Conservation (phyloP, 1,140 invertebrate species). For the Sycobia sp. region DNA sequence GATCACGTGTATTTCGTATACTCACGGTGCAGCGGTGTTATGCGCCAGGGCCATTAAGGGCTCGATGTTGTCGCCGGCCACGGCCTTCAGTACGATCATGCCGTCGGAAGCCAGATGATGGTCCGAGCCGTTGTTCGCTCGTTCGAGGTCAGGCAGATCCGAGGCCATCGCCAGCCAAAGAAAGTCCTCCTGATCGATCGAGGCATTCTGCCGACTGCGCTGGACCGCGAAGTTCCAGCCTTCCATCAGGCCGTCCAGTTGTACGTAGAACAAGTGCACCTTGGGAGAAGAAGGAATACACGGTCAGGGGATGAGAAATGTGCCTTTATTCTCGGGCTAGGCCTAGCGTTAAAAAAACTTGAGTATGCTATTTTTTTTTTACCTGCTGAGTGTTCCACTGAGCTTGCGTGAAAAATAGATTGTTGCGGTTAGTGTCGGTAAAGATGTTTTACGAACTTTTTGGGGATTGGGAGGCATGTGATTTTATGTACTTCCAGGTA, state of each 20-base stretch:
- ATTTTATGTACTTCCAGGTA: too few species aligned
- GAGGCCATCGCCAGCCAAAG: conserved; percentile 77
- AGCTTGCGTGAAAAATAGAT: conserved; percentile 1
- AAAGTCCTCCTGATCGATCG: conserved; percentile 70
- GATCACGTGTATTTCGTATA: conserved; percentile 11
- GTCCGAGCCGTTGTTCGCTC: conserved; percentile 46
- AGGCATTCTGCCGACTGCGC: conserved; percentile 66
- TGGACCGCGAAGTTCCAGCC: conserved; percentile 73
- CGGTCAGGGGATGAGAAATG: too few species aligned
- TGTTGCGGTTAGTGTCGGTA: too few species aligned
- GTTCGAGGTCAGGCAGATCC: conserved; percentile 77
- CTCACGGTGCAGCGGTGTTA: conserved; percentile 71
- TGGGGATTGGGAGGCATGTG: too few species aligned
- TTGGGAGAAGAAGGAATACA: too few species aligned
- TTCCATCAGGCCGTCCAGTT: conserved; percentile 71
- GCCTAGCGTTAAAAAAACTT: conserved; percentile 35
- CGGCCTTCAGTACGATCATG: conserved; percentile 49
- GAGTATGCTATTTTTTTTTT: background rate
- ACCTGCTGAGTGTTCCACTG: conserved; percentile 12
- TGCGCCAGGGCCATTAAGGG: conserved; percentile 63
- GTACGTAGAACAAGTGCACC: conserved; percentile 72
- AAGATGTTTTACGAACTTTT: too few species aligned
- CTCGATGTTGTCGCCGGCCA: conserved; percentile 39
- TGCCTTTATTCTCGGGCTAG: too few species aligned
- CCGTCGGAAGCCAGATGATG: conserved; percentile 41